Evolutionary conservation across 2,797 vertebrate species (phyloP).

Genomic region (Eidolon dupreanum): DNA sequence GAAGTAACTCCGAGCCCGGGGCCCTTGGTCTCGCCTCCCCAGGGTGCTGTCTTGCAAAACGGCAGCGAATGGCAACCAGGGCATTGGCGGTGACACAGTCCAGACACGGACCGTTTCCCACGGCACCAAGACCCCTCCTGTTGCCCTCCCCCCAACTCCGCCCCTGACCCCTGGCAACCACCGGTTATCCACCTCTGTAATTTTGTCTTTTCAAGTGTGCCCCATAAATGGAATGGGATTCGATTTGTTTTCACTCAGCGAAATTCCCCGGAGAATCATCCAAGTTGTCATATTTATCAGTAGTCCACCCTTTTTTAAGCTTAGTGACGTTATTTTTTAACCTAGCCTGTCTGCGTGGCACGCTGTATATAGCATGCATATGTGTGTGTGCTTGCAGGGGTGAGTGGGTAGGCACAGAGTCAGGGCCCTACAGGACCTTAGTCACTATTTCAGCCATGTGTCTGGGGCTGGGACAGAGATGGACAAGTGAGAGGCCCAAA

Average conservation of each 20-base stretch:
- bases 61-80: accelerated
- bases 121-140: accelerated
- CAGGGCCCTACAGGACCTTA: neutral
- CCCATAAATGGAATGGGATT: neutral
- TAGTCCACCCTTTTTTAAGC: neutral
- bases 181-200: neutral
- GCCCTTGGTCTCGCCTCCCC: neutral
- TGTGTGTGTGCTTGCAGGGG: too few species aligned
- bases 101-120: accelerated
- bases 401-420: neutral
- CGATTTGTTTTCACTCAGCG: neutral
- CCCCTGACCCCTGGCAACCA: too few species aligned
- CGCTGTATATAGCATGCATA: accelerated
- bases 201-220: neutral
- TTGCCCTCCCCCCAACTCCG: too few species aligned
- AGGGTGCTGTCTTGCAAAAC: neutral
- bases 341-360: neutral
- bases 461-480: neutral
- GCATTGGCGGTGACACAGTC: accelerated
- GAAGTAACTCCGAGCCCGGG: neutral
- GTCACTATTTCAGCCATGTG: too few species aligned
- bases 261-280: neutral
- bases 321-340: neutral
- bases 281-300: neutral
- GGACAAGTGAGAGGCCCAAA: neutral